Base-by-base conservation (phyloP, 2,797 vertebrate genomes). In the Hoplostethus atlanticus region DNA sequence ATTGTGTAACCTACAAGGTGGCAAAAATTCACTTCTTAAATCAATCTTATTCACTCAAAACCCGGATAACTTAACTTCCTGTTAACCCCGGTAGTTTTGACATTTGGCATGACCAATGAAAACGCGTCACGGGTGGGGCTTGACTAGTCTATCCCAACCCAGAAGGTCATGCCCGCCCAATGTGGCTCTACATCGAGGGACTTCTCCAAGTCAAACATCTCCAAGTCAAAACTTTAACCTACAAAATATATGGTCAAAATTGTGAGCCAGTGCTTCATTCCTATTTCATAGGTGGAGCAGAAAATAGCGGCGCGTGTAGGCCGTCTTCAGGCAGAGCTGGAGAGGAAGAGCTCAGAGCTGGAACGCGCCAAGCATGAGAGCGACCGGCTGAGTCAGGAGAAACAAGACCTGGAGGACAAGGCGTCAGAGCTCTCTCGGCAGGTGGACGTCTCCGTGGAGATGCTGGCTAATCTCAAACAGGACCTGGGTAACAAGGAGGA, bases 401-500 rank as follows among this genome's bases (percentile, higher is more conserved):
- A 99, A 73, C 97, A 98, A 84, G 97, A 98, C 84, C 94, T 99
- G 89, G 98, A 99, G 92, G 96, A 98, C 91, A 95, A 98, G 15
- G 98, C 98, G 0, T 95, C 96, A 0, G 98, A 99, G 83, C 96
- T 99, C 17, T 98, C 97, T 0, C 95, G 98, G 11, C 98, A 99
- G 92, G 98, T 99, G 87, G 98, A 99, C 0, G 98, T 99, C 84
- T 99, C 98, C 0, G 98, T 99, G 94, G 98, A 99, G 91, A 97
- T 99, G 96, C 79, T 99, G 66, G 98, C 98, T 2, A 97, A 95
- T 53, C 97, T 99, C 72, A 99, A 99, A 85, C 98, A 99, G 93
- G 98, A 99, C 89, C 94, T 99, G 83, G 98, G 98, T 83, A 97
- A 95, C 94, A 99, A 99, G 91, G 98, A 99, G 73, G 94, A 97